Base-by-base conservation (phyloP, 2,888 invertebrate species). In the Alcis repandata region DNA sequence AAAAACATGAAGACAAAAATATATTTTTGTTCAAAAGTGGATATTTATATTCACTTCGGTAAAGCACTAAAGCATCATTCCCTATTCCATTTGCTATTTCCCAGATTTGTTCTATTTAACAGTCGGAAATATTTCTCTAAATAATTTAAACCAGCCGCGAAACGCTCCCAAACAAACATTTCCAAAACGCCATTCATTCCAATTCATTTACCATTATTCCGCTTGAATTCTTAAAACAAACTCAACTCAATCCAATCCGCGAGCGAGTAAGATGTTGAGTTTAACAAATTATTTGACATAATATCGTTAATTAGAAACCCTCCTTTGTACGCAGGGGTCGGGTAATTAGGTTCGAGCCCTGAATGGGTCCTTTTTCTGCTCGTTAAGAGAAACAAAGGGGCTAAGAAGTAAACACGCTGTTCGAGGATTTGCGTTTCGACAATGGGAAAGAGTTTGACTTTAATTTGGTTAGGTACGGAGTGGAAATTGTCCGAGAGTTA, bases 261-360 rank as follows among this genome's bases (percentile, higher is more conserved):
- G 85, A 82, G 82, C 84, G 83, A 90, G 79, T 86, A 91, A 92
- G 91, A 90, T 89, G 91, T 87, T 82, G 90, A 80, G 83, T 91
- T 89, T 90, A 92, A 91, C 92, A 91, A 93, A 92, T 93, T 92
- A 92, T 92, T 91, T 92, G 92, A 92, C 92, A 92, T 93, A 93
- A 93, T 92, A 91, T 92, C 90, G 92, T 92, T 93, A 93, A 92
- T 93, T 92, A 92, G 90, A 90, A 91, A 83, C 90, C 91, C 90
- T 89, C 89, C 78, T 92, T 92, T 90, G 91, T 91, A 85, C 78
- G 84, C 79, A 82, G 81, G 89, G 90, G 88, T 84, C 82, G 84
- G 87, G 89, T 93, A 93, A 93, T 92, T 93, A 92, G 91, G 91
- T 92, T 93, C 91, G 90, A 88, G 87, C 79, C 90, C 85, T 92